Evolutionary conservation across 2,888 invertebrate species (phyloP).

Genomic region (Gryllus longicercus): DNA sequence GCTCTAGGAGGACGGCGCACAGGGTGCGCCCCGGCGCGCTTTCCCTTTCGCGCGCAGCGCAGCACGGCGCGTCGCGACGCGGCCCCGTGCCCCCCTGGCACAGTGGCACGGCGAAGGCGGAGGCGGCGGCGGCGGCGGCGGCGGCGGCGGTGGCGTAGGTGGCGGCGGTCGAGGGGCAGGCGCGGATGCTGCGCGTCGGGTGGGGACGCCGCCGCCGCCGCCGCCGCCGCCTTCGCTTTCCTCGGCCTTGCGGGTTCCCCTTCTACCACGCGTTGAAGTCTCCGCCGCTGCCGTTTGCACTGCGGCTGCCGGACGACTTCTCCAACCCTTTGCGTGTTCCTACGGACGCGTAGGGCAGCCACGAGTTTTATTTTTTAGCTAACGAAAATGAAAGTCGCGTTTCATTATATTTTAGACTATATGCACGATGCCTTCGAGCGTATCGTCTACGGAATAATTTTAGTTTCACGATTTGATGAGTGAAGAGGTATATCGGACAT

Average conservation of each 20-base stretch:
- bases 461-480: too few relatives aligned
- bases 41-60: background rate
- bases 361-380: too few relatives aligned
- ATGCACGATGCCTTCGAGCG: too few relatives aligned
- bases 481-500: too few relatives aligned
- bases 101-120: background rate
- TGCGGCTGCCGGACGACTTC: too few relatives aligned
- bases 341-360: too few relatives aligned
- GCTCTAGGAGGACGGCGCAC: background rate
- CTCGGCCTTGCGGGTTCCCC: constrained; percentile 17
- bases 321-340: too few relatives aligned
- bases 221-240: background rate
- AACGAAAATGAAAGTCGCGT: too few relatives aligned
- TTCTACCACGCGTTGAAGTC: background rate
- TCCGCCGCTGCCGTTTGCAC: background rate
- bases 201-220: background rate
- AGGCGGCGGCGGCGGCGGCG: background rate
- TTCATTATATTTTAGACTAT: too few relatives aligned
- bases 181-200: background rate
- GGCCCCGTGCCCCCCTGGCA: background rate
- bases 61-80: background rate
- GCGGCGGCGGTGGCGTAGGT: background rate
- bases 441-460: too few relatives aligned
- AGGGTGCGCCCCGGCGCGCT: background rate
- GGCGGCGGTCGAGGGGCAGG: background rate